These are phyloP conservation scores for Gnathonemus echidnorhynchus DNA, from an alignment of 2,113 vertebrate species.

Conservation along the genomic window DNA sequence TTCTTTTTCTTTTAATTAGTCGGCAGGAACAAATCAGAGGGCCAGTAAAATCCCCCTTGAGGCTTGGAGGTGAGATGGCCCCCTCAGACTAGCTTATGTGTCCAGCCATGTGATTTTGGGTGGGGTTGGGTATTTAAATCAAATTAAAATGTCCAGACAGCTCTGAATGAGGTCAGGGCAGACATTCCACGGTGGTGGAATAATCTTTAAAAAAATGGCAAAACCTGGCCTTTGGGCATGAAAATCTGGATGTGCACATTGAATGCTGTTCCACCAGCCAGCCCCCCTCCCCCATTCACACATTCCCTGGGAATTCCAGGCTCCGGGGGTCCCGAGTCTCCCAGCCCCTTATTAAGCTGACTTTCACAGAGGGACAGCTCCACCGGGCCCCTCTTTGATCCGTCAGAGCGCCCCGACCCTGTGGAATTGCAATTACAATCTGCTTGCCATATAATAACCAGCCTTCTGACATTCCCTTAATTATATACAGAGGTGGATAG, in stretches of 20 bases:
- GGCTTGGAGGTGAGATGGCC: neutral
- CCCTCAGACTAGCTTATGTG: neutral
- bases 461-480: conserved; percentile 35
- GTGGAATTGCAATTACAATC: conserved; percentile 37
- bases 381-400: conserved; percentile 38
- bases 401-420: conserved; percentile 26
- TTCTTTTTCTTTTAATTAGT: neutral
- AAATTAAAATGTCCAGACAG: neutral
- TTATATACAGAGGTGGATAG: conserved; percentile 23
- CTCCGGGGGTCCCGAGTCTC: neutral
- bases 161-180: neutral
- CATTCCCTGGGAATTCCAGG: neutral
- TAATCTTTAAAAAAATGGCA: neutral
- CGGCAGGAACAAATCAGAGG: neutral
- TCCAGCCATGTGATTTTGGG: neutral
- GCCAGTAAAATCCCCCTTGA: neutral
- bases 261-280: neutral
- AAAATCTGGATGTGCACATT: neutral
- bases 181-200: neutral
- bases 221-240: neutral
- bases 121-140: neutral
- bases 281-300: neutral
- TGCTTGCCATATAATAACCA: conserved; percentile 29
- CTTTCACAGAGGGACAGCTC: neutral
- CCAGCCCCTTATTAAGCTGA: conserved; percentile 5